These are phyloP conservation scores for Lasaia peninsularis DNA, from an alignment of 1,140 invertebrate genomes.

Conservation along the genomic window DNA sequence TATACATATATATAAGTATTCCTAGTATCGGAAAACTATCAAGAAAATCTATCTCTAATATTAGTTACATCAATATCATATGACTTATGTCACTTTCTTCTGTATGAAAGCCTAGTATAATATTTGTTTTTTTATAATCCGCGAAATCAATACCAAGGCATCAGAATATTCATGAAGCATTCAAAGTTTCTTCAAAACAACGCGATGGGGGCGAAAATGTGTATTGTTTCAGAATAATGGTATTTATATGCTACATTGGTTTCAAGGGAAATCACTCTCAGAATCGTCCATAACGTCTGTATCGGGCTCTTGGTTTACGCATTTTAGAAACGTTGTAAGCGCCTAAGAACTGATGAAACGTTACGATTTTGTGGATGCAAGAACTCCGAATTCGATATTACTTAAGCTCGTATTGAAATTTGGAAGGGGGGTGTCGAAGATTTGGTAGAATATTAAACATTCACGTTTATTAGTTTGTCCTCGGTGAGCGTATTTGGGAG, in stretches of 20 bases:
- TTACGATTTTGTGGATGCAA: slow-evolving; percentile 38
- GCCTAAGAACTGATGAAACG: slow-evolving; percentile 23
- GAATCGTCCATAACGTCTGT: slow-evolving; percentile 66
- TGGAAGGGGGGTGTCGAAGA: slow-evolving; percentile 55
- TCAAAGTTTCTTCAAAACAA: slow-evolving; percentile 54
- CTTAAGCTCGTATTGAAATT: slow-evolving; percentile 71
- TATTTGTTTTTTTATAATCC: slow-evolving; percentile 13
- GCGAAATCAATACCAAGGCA: slow-evolving; percentile 30
- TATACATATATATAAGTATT: too few species aligned
- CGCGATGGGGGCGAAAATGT: slow-evolving; percentile 54
- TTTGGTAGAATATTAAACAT: slow-evolving; percentile 74
- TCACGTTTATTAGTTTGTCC: slow-evolving; percentile 76
- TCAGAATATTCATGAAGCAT: slow-evolving; percentile 50
- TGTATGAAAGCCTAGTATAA: slow-evolving; percentile 10
- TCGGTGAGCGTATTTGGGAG: slow-evolving; percentile 63
- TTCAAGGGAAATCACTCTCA: slow-evolving; percentile 75
- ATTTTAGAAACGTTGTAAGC: slow-evolving; percentile 33
- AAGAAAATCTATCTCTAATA: too few species aligned
- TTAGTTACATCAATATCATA: too few species aligned
- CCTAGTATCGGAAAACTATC: too few species aligned
- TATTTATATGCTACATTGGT: slow-evolving; percentile 76
- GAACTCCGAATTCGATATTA: slow-evolving; percentile 59
- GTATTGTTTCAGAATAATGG: slow-evolving; percentile 75
- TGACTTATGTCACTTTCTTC: too few species aligned
- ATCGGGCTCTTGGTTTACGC: slow-evolving; percentile 32